These are phyloP conservation scores for Origma solitaria DNA, from an alignment of 2,113 vertebrate genomes.

Conservation along the genomic window DNA sequence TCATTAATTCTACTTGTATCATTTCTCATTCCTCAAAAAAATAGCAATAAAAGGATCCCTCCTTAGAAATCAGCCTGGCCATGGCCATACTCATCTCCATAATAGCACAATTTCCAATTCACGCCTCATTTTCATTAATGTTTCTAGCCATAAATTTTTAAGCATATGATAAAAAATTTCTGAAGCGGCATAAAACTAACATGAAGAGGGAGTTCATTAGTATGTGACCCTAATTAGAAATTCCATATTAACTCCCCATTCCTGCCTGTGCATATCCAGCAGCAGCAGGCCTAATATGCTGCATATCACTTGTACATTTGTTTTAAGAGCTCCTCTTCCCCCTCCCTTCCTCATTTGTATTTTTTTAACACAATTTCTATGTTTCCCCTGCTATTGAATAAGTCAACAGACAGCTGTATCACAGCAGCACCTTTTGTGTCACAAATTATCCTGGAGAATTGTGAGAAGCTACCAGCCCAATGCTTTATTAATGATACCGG, in stretches of 20 bases:
- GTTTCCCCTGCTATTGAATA: conserved; percentile 64
- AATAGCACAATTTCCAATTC: conserved; percentile 84
- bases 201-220: conserved; percentile 81
- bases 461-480: conserved; percentile 75
- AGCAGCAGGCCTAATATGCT: conserved; percentile 34
- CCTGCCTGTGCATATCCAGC: conserved; percentile 65
- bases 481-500: conserved; percentile 89
- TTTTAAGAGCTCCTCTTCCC: neutral
- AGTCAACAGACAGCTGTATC: conserved; percentile 82
- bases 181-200: conserved; percentile 87
- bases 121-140: conserved; percentile 87
- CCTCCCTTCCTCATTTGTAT: conserved; percentile 60
- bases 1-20: conserved; percentile 73
- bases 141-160: conserved; percentile 87
- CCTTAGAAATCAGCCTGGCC: conserved; percentile 75
- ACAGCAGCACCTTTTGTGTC: conserved; percentile 73
- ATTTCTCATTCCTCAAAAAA: conserved; percentile 64
- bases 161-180: conserved; percentile 88
- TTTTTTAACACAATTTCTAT: conserved; percentile 7
- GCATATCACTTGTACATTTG: neutral
- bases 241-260: conserved; percentile 78
- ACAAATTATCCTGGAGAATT: conserved; percentile 81
- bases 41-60: conserved; percentile 75
- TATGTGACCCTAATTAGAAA: conserved; percentile 86
- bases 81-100: conserved; percentile 75